Percentiles rank a stretch among this genome's conserved stretches.
Conservation (phyloP, 1,140 invertebrate species). For the roundworm (Caenorhabditis elegans) region DNA sequence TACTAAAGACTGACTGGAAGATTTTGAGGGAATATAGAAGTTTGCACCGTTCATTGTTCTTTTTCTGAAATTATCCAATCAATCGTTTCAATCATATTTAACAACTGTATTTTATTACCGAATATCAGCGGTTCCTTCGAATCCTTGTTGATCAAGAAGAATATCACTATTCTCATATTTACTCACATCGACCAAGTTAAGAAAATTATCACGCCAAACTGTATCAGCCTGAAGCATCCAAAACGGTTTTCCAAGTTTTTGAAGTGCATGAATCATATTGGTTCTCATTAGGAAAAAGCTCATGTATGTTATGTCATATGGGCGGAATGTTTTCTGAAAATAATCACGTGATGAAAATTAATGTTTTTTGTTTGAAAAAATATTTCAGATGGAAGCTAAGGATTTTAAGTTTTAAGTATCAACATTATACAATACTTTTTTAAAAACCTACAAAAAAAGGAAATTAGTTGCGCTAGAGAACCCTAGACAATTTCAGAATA, state of each 20-base stretch:
- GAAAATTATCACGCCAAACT: conserved; percentile 45
- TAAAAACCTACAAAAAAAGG: too few relatives aligned
- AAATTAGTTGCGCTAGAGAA: too few relatives aligned
- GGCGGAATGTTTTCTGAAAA: conserved; percentile 50
- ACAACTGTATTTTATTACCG: neutral
- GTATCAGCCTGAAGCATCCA: conserved; percentile 56
- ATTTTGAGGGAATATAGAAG: conserved; percentile 40
- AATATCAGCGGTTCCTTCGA: neutral
- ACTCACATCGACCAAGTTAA: neutral
- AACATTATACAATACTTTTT: too few relatives aligned
- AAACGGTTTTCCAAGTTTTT: conserved; percentile 43
- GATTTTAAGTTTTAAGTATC: too few relatives aligned
- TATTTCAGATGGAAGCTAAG: too few relatives aligned
- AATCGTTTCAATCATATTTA: neutral
- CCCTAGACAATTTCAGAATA: too few relatives aligned
- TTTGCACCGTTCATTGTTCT: conserved; percentile 53
- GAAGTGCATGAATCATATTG: conserved; percentile 50
- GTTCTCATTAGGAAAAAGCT: conserved; percentile 53
- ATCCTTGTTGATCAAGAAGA: conserved; percentile 49
- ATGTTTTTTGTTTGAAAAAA: too few relatives aligned
- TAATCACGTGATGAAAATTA: neutral
- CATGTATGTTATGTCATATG: conserved; percentile 51
- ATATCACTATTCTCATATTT: conserved; percentile 35
- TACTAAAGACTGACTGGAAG: conserved; percentile 3
- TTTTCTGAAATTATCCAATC: conserved; percentile 33